These are phyloP conservation scores for Hemistola chrysoprasaria DNA, from an alignment of 2,888 invertebrate species.

Conservation along the genomic window DNA sequence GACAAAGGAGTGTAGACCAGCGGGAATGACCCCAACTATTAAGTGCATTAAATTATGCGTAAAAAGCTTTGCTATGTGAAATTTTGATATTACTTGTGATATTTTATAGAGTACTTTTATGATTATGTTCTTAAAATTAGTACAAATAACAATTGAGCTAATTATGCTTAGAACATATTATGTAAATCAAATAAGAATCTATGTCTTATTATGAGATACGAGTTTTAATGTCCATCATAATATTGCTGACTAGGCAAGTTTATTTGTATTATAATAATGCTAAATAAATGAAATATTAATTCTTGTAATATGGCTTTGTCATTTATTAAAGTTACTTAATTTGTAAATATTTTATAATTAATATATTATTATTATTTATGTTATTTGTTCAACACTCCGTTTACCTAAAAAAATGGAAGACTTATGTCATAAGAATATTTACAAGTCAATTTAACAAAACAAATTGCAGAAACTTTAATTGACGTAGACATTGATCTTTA, in stretches of 20 bases:
- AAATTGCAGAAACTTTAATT: too few relatives aligned
- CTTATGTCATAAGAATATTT: slow-evolving; percentile 12
- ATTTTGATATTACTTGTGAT: slow-evolving; percentile 23
- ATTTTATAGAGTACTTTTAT: slow-evolving; percentile 28
- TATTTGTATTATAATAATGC: slow-evolving; percentile 18
- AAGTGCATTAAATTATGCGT: slow-evolving; percentile 21
- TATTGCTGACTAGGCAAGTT: slow-evolving; percentile 21
- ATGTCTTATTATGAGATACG: not conserved
- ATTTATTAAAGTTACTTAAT: slow-evolving; percentile 10
- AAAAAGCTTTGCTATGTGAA: slow-evolving; percentile 21
- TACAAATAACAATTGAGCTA: slow-evolving; percentile 20
- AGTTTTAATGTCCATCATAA: too few relatives aligned
- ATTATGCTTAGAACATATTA: slow-evolving; percentile 21
- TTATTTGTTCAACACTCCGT: slow-evolving; percentile 1
- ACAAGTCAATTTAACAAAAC: too few relatives aligned
- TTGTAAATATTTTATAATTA: slow-evolving; percentile 4
- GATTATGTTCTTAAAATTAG: slow-evolving; percentile 22
- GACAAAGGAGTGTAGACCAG: too few relatives aligned
- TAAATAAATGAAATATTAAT: slow-evolving; percentile 24
- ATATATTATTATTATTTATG: slow-evolving; percentile 2
- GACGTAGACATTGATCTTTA: too few relatives aligned
- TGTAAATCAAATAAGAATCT: too few relatives aligned
- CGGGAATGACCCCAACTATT: too few relatives aligned
- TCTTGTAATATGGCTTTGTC: slow-evolving; percentile 21
- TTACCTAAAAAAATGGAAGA: slow-evolving; percentile 24